Evolutionary conservation across 2,113 vertebrate species (phyloP).

Genomic region (Marmota monax): DNA sequence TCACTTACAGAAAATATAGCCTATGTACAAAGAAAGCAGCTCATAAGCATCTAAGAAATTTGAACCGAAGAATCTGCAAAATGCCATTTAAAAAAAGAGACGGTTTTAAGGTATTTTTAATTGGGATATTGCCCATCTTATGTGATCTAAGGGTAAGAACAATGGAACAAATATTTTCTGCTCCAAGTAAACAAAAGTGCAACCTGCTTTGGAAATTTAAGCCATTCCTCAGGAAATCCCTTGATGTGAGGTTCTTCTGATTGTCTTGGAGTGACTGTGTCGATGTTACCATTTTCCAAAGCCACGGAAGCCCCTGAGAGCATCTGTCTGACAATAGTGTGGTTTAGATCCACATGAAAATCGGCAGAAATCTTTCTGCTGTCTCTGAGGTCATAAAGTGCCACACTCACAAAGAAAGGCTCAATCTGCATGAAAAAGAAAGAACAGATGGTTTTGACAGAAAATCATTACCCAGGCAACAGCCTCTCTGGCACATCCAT

Average conservation of each 20-base stretch:
- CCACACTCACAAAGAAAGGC: conserved; percentile 96
- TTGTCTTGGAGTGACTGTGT: conserved; percentile 87
- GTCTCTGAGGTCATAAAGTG: conserved; percentile 94
- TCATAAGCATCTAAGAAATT: neutral
- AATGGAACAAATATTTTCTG: neutral
- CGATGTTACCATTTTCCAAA: conserved; percentile 91
- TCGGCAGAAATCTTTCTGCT: conserved; percentile 96
- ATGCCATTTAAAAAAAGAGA: neutral
- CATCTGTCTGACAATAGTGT: conserved; percentile 94
- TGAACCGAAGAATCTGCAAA: neutral
- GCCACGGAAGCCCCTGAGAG: conserved; percentile 81
- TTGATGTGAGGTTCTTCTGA: conserved; percentile 91
- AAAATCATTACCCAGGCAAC: neutral
- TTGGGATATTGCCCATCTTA: neutral
- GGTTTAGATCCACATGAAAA: conserved; percentile 97
- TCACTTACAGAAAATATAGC: conserved; percentile 97
- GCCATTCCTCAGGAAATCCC: conserved; percentile 93
- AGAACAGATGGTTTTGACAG: neutral
- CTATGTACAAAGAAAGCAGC: conserved; percentile 84
- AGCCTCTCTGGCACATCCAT: neutral
- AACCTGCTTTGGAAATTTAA: conserved; percentile 97
- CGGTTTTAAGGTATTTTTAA: neutral
- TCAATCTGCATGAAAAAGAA: conserved; percentile 91
- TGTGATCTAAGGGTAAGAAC: neutral
- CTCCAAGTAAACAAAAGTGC: conserved; percentile 33